These are phyloP conservation scores for Acanthopagrus latus DNA, from an alignment of 2,797 vertebrate species.

Conservation along the genomic window DNA sequence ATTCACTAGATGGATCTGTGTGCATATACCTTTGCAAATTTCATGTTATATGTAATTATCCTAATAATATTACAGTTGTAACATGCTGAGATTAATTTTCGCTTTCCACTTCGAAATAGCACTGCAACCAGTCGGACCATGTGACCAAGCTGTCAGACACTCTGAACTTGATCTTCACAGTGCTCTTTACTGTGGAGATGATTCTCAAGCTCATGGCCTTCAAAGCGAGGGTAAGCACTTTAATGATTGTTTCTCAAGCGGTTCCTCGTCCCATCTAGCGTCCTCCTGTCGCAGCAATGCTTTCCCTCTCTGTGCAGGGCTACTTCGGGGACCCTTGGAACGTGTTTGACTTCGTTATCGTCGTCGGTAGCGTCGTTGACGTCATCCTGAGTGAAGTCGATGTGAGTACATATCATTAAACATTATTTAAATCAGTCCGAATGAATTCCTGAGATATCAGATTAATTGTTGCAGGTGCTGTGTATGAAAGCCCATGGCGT, in stretches of 20 bases:
- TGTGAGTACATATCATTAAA: slow-evolving; percentile 86
- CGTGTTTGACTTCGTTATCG: slow-evolving; percentile 98
- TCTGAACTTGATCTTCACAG: slow-evolving; percentile 95
- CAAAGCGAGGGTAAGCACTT: slow-evolving; percentile 91
- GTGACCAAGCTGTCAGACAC: slow-evolving; percentile 94
- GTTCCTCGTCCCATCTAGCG: neutral
- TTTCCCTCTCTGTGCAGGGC: slow-evolving; percentile 84
- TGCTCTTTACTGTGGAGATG: slow-evolving; percentile 98
- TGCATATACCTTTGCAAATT: neutral
- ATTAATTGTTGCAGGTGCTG: slow-evolving; percentile 32
- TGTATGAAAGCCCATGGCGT: neutral
- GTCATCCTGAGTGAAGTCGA: slow-evolving; percentile 98
- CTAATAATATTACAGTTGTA: neutral
- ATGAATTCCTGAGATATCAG: slow-evolving; percentile 10
- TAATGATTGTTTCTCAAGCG: neutral
- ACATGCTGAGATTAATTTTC: neutral
- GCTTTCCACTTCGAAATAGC: slow-evolving; percentile 79
- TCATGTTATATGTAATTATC: neutral
- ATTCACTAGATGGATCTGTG: too few relatives aligned
- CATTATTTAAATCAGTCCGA: neutral
- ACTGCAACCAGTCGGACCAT: slow-evolving; percentile 95
- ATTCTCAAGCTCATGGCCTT: slow-evolving; percentile 97
- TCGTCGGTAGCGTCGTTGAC: slow-evolving; percentile 96
- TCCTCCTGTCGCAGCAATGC: neutral
- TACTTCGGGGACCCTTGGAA: slow-evolving; percentile 99